Evolutionary conservation across 2,888 invertebrate genomes (phyloP), one percentile per base, ranked within the genome.

Genomic region (Morinoia aosen): DNA sequence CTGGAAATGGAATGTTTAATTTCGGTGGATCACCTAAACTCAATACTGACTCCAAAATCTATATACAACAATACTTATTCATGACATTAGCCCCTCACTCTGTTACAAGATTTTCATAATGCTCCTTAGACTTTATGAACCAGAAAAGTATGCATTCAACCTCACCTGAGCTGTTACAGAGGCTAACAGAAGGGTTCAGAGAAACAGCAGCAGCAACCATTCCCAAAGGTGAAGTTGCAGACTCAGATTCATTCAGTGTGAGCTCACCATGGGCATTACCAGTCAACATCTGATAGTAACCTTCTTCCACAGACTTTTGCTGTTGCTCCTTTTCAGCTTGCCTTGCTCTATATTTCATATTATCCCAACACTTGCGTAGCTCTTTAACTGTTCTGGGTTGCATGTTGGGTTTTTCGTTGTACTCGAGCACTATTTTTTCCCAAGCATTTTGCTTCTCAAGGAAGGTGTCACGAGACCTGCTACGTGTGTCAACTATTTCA

Each of bases 261-360:
- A 93, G 57, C 19, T 61, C 93, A 58, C 56, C 40, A 40, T 91
- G 90, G 64, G 95, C 76, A 91, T 33, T 91, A 61, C 88, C 48
- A 90, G 90, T 95, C 5, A 76, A 61, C 48, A 91, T 95, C 56
- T 95, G 61, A 64, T 88, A 93, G 58, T 88, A 91, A n/a, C 90
- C 95, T 39, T 95, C 95, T 58, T 95, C 95, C 25, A 95, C 91
- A 57, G 95, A 95, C 40, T 95, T 95, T 57, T 96, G 96, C 33
- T 95, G 93, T 33, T 14, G 57, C 19, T 96, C 96, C 76, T 96
- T 96, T 91, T 96, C 96, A 58, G 96, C 96, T 90, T 96, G 96
- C 93, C 96, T 96, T 57, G 96, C 96, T 57, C 96, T 94, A 91
- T 96, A 96, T 76, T 96, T 96, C 96, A 96, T 96, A 61, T 96